Percentiles rank a stretch among this genome's conserved stretches.
Conservation (phyloP, 2,113 vertebrate species). For the Aphyosemion australe region DNA sequence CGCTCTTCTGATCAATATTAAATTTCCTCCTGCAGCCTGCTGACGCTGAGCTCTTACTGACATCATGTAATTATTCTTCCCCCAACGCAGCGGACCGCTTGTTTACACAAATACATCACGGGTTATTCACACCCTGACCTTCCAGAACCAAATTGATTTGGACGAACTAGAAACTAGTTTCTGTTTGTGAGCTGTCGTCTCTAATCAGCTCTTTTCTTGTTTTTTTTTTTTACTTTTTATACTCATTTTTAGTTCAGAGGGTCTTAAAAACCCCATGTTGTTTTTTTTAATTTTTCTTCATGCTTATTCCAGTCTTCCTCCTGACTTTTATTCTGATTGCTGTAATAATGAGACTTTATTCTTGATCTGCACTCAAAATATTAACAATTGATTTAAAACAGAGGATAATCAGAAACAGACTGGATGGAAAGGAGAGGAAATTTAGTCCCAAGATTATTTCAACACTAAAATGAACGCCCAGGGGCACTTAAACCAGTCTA, state of each 20-base stretch:
- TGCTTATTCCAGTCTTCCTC: background rate
- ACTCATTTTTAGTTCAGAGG: background rate
- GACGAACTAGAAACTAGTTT: background rate
- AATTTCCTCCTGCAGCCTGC: conserved; percentile 4
- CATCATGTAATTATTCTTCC: background rate
- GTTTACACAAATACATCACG: background rate
- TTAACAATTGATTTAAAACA: conserved; percentile 1
- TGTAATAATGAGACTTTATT: background rate
- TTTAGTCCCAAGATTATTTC: background rate
- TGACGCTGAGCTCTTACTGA: background rate
- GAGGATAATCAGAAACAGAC: background rate
- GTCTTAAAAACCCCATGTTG: background rate
- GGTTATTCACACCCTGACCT: background rate
- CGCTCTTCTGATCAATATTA: conserved; percentile 5
- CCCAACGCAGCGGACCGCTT: background rate
- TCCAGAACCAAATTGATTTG: background rate
- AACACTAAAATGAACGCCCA: background rate
- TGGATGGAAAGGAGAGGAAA: background rate
- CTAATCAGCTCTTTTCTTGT: background rate
- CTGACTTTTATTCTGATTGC: background rate
- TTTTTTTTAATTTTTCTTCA: background rate
- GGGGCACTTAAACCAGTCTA: background rate
- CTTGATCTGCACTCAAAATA: background rate
- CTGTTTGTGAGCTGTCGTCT: background rate
- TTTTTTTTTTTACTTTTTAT: no score